Conservation (phyloP, 2,797 vertebrate species). For the Parotocinclus haroldoi region DNA sequence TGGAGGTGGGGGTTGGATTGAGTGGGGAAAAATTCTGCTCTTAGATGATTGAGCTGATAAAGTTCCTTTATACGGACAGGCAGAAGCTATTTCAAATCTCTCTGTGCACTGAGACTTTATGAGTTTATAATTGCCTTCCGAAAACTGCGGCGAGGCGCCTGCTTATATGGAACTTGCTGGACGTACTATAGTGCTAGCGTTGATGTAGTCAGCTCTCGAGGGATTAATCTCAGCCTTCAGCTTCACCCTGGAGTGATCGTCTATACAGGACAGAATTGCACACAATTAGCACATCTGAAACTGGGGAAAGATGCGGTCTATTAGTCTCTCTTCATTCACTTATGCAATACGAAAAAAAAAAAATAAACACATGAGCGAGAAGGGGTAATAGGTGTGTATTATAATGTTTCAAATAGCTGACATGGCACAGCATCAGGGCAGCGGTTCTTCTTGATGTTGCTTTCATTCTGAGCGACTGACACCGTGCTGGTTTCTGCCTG, state of each 20-base stretch:
- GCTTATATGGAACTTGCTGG: conserved; percentile 2
- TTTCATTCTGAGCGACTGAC: conserved; percentile 75
- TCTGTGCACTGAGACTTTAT: no score
- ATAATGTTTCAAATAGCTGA: conserved; percentile 61
- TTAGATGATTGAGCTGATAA: conserved; percentile 11
- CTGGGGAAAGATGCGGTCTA: conserved; percentile 6
- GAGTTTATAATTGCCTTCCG: no score
- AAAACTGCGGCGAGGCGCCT: no score
- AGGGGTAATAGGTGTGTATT: neutral
- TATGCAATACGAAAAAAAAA: no score
- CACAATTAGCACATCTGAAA: conserved; percentile 7
- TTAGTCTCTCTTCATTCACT: conserved; percentile 1
- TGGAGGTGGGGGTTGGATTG: neutral
- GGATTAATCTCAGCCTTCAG: conserved; percentile 88
- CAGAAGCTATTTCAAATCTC: no score
- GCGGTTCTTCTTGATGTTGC: conserved; percentile 91
- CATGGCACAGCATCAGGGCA: conserved; percentile 86
- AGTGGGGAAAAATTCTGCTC: conserved; percentile 1
- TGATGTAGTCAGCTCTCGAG: conserved; percentile 91
- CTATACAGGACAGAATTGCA: conserved; percentile 59
- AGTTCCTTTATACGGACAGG: no score
- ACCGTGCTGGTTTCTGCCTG: conserved; percentile 88
- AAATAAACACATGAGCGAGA: neutral
- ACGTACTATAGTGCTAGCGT: conserved; percentile 93
- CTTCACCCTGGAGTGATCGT: conserved; percentile 90